Conservation (phyloP, 2,113 vertebrate species). For the Piaya cayana region DNA sequence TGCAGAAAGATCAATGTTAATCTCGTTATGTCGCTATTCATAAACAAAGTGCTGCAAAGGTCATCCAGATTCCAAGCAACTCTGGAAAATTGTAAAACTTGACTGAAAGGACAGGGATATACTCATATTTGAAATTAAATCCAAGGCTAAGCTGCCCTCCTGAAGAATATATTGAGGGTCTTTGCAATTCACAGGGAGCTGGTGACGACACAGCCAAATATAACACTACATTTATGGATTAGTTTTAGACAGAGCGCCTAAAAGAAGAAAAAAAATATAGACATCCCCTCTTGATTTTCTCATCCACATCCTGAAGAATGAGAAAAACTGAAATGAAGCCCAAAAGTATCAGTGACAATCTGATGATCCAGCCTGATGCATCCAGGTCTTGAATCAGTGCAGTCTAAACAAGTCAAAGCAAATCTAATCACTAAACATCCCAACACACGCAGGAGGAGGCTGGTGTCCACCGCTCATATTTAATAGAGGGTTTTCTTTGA, state of each 20-base stretch:
- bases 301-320: background rate
- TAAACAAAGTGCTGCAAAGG: background rate
- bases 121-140: conserved; percentile 40
- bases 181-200: background rate
- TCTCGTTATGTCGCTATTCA: background rate
- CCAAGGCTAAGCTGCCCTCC: background rate
- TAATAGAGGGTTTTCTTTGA: background rate
- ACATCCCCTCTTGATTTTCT: background rate
- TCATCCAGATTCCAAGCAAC: background rate
- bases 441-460: background rate
- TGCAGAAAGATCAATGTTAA: conserved; percentile 28
- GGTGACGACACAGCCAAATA: background rate
- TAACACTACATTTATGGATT: background rate
- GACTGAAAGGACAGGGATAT: background rate
- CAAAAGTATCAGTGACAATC: background rate
- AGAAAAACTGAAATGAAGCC: background rate
- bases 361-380: background rate
- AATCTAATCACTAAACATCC: background rate
- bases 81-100: background rate
- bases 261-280: background rate
- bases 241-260: background rate
- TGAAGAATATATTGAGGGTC: background rate
- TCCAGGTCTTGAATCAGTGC: background rate
- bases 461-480: background rate
- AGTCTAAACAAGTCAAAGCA: background rate